phyloP scores from a whole-genome alignment of 2,113 vertebrate genomes.

The Motacilla alba region DNA sequence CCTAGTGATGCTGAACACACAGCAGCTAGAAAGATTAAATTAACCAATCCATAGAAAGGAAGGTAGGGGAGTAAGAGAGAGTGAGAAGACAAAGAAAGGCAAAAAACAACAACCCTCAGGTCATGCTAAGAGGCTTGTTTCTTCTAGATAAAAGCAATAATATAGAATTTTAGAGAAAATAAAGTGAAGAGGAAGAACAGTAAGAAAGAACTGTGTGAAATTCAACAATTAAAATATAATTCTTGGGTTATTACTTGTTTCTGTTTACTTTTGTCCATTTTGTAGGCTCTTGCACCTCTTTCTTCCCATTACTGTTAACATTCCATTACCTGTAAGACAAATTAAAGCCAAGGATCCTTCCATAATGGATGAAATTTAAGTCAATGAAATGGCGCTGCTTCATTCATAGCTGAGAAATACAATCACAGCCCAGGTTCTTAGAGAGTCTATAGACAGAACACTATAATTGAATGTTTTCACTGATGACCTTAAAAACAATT shows the following conservation, averaged over 20 bases:
- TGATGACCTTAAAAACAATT: background rate
- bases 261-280: background rate
- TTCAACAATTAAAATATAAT: background rate
- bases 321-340: background rate
- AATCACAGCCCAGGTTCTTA: rapidly evolving
- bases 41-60: background rate
- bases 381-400: background rate
- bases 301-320: background rate
- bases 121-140: background rate
- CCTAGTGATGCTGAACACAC: background rate
- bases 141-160: background rate
- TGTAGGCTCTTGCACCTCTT: background rate
- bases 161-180: background rate
- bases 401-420: background rate
- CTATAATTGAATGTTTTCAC: background rate
- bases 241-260: background rate
- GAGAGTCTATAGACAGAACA: background rate
- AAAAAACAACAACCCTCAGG: background rate
- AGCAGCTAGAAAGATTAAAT: background rate
- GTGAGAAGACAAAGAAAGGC: background rate
- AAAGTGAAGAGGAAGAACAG: background rate
- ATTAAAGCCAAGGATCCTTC: background rate
- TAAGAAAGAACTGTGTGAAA: background rate
- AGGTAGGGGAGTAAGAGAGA: background rate
- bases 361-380: background rate